Base-by-base conservation (phyloP, 2,113 vertebrate genomes). In the Caracal caracal region DNA sequence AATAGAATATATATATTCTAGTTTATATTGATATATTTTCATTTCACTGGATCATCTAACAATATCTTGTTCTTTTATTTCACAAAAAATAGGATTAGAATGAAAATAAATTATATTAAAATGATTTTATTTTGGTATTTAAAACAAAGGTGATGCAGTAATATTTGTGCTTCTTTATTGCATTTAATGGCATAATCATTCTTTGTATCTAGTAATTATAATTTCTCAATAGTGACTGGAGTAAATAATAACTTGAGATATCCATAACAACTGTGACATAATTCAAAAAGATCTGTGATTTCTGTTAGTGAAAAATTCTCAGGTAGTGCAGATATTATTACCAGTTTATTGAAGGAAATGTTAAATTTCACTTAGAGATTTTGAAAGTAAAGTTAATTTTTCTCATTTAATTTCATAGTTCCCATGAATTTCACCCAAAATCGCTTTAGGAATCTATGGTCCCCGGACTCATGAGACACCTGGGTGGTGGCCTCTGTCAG, bases 61-160 rank as follows among this genome's bases (percentile, higher is more conserved):
- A 53, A 78, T 2, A 51, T 75, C 2, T 0, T 51, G 0, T 91
- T 78, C 10, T 51, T 85, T 88, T 30, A 66, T 78, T 86, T 91
- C n/a, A 94, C 37, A 96, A 85, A 90, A 65, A 90, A 40, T 11
- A 76, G 5, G 11, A 28, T 90, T 89, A 73, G 56, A 63, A 47
- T 83, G 40, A 24, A 93, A 89, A 71, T 3, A 88, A 92, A 63
- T 66, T 61, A 71, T 33, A 78, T 47, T 80, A 22, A 96, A 90
- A 20, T 94, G 19, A n/a, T 90, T 28, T 61, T 43, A 56, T 53
- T 94, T 75, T 19, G 59, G 8, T 56, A 85, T 66, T 93, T 96
- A 9, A 95, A 87, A 83, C 12, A 56, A 76, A 15, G 51, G 49
- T 84, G 35, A 12, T 68, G 15, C 59, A 53, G 15, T 83, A 35